Conservation (phyloP, 1,140 invertebrate species). For the Cherax quadricarinatus region DNA sequence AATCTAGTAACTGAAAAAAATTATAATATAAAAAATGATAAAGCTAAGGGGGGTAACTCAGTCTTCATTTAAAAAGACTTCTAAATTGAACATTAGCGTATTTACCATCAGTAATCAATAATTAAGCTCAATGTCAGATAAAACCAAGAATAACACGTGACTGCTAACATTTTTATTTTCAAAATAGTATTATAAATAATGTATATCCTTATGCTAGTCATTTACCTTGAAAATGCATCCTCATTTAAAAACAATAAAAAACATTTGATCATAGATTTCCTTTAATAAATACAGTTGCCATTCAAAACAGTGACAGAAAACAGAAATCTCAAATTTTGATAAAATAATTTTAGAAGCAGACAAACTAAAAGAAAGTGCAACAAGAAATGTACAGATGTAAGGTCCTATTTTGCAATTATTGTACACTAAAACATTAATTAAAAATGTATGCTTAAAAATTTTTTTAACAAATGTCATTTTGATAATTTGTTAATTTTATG, state of each 20-base stretch:
- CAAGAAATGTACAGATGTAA: not conserved
- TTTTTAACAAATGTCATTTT: not conserved
- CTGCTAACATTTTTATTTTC: not conserved
- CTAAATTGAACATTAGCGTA: no score
- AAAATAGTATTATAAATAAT: conserved; percentile 1
- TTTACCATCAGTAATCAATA: not conserved
- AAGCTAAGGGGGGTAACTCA: no score
- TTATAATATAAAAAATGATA: no score
- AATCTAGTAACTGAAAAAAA: no score
- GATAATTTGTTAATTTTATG: not conserved
- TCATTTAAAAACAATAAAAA: not conserved
- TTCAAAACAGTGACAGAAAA: conserved; percentile 8
- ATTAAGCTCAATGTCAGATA: not conserved
- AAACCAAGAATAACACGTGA: not conserved
- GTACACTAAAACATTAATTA: not conserved
- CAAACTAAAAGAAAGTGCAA: not conserved
- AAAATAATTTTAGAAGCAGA: not conserved
- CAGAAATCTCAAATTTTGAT: not conserved
- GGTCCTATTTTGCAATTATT: not conserved
- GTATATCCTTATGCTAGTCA: not conserved
- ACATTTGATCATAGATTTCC: conserved; percentile 12
- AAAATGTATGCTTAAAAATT: not conserved
- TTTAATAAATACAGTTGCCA: conserved; percentile 5
- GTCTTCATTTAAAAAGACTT: no score
- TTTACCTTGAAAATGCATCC: conserved; percentile 12